Base-by-base conservation (phyloP, 1,140 invertebrate genomes). In the Protaetia brevitarsis region DNA sequence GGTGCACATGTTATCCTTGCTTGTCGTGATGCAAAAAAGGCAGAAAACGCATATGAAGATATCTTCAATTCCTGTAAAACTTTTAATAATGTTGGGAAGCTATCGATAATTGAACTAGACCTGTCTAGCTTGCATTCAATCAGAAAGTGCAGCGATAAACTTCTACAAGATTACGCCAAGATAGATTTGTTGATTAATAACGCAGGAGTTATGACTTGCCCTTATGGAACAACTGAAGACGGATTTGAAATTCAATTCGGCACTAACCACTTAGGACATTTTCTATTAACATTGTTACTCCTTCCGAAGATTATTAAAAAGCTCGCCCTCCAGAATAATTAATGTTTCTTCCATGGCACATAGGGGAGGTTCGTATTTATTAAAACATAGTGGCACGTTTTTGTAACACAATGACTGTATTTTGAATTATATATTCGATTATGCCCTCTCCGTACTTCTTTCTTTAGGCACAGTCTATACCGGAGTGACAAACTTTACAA, bases 101-200 rank as follows among this genome's bases (percentile, higher is more conserved):
- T 66, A 1, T 3, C 13, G 78, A 67, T 89, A 0, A 80, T 82
- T 57, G 79, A 86, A 70, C 81, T 92, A 26, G 87, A 94, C 78
- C 81, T 95, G 0, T 77, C 81, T 1, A 92, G 86, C 5, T 77
- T 93, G 7, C 79, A 82, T n/a, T 93, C 90, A 27, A 83, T 95
- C 0, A 77, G 85, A 61, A 79, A 86, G 68, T 93, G 90, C 74
- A 88, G 87, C 11, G 75, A 84, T 31, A 79, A 83, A 36, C 77
- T 73, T 23, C 45, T 61, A 29, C 21, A 29, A 29, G 8, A 56
- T 23, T 66, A 72, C 29, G 26, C 45, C 0, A 62, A 59, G 26
- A 65, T 73, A 8, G 57, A 73, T 63, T 41, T 72, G 1, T 56
- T 73, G 4, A 61, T 73, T 11, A 74, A 74, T 41, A 74, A 74